Conservation (phyloP, 1,140 invertebrate species). For the Scaptomyza graminum region DNA sequence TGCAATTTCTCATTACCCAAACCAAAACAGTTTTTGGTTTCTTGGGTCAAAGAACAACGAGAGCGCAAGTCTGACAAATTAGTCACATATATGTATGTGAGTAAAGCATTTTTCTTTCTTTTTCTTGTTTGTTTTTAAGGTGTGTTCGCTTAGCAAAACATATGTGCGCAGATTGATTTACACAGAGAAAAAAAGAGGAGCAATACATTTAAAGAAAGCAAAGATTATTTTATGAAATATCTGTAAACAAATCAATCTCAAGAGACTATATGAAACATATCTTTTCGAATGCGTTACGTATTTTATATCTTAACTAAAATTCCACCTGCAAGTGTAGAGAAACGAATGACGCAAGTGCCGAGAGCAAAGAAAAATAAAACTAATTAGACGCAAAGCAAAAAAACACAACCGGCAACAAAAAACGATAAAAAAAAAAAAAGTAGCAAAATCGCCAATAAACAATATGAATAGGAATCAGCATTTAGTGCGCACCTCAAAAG, state of each 20-base stretch:
- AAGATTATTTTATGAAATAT: too few relatives aligned
- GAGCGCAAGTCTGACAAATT: background rate
- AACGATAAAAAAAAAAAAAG: constrained; percentile 8
- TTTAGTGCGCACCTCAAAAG: constrained; percentile 11
- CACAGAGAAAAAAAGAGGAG: background rate
- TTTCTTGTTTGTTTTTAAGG: constrained; percentile 4
- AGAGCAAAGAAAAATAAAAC: constrained; percentile 36
- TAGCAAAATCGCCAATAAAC: constrained; percentile 38
- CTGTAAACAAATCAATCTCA: too few relatives aligned
- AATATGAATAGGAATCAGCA: constrained; percentile 32
- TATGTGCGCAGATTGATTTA: constrained; percentile 20
- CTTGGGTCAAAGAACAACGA: background rate
- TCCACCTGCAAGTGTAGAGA: constrained; percentile 9
- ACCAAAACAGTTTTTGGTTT: too few relatives aligned
- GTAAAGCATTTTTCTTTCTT: background rate
- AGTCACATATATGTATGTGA: background rate
- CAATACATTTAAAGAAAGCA: too few relatives aligned
- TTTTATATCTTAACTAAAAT: background rate
- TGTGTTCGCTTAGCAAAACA: constrained; percentile 11
- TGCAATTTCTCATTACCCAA: background rate
- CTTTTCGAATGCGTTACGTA: too few relatives aligned
- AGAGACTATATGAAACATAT: too few relatives aligned
- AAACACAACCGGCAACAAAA: constrained; percentile 9
- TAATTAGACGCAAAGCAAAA: constrained; percentile 62
- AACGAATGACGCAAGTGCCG: constrained; percentile 44